phyloP scores from a whole-genome alignment of 2,888 invertebrate genomes.

The Parnassius glacialis region DNA sequence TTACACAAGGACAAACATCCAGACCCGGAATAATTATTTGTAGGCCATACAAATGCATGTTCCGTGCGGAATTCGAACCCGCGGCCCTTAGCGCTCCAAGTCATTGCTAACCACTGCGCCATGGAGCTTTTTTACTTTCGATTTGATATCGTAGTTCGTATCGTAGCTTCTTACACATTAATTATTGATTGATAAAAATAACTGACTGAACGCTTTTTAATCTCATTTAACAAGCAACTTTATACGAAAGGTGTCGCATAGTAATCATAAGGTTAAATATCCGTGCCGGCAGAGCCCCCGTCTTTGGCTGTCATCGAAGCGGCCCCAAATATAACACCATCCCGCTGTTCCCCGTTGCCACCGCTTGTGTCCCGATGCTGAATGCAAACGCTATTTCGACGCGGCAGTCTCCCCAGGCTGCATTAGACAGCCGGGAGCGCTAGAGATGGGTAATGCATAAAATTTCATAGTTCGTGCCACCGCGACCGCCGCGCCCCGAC shows the following conservation, averaged over 20 bases:
- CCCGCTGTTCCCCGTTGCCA: conserved; percentile 39
- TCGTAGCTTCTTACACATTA: too few species aligned
- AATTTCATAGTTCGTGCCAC: conserved; percentile 35
- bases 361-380: conserved; percentile 33
- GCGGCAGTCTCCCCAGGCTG: conserved; percentile 29
- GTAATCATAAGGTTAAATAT: conserved; percentile 16
- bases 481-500: conserved; percentile 34
- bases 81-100: too few species aligned
- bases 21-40: too few species aligned
- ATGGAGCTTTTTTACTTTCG: too few species aligned
- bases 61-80: too few species aligned
- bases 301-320: conserved; percentile 18
- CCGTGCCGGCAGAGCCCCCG: conserved; percentile 6
- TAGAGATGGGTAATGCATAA: conserved; percentile 42
- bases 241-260: neutral
- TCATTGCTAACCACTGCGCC: too few species aligned
- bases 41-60: too few species aligned
- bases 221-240: conserved; percentile 2
- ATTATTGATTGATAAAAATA: too few species aligned
- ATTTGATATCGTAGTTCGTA: too few species aligned
- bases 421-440: conserved; percentile 30
- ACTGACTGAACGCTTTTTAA: neutral
- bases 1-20: too few species aligned
- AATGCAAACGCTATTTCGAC: conserved; percentile 37
- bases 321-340: conserved; percentile 32